A percentile compares a stretch with the other conserved stretches of the same genome.
Conservation (phyloP, 2,113 vertebrate genomes). For the Halcyon senegalensis region DNA sequence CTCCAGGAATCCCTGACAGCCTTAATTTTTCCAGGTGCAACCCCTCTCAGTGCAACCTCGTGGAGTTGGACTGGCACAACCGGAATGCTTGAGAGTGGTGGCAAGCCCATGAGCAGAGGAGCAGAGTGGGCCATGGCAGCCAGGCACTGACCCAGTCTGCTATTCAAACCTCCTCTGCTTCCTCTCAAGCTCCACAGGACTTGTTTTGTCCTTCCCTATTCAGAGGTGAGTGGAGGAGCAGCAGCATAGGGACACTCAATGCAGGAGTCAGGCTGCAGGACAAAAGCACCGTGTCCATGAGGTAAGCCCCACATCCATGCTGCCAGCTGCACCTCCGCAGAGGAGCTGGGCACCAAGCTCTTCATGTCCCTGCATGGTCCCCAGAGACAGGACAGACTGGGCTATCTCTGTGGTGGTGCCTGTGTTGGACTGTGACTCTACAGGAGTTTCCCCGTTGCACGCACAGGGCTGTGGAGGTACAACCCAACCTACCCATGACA, state of each 20-base stretch:
- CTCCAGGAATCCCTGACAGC: not conserved
- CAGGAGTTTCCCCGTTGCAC: not conserved
- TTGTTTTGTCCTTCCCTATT: not conserved
- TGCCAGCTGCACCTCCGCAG: not conserved
- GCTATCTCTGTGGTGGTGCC: not conserved
- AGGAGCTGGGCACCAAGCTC: not conserved
- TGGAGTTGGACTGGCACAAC: not conserved
- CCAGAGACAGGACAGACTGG: accelerated
- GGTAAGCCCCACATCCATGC: accelerated
- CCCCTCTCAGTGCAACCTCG: not conserved
- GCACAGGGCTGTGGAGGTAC: not conserved
- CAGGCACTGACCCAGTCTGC: not conserved
- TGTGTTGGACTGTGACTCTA: not conserved
- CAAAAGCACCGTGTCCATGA: not conserved
- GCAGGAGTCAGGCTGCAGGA: not conserved
- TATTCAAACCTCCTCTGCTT: not conserved
- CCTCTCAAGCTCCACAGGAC: not conserved
- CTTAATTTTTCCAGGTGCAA: not conserved
- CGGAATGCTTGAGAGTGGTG: not conserved
- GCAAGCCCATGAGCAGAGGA: not conserved
- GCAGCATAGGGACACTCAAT: not conserved
- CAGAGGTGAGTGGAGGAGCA: not conserved
- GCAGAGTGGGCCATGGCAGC: not conserved
- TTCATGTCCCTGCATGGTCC: accelerated
- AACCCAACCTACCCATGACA: accelerated